These are phyloP conservation scores for Teinopalpus imperialis DNA, from an alignment of 2,888 invertebrate genomes.

Conservation along the genomic window DNA sequence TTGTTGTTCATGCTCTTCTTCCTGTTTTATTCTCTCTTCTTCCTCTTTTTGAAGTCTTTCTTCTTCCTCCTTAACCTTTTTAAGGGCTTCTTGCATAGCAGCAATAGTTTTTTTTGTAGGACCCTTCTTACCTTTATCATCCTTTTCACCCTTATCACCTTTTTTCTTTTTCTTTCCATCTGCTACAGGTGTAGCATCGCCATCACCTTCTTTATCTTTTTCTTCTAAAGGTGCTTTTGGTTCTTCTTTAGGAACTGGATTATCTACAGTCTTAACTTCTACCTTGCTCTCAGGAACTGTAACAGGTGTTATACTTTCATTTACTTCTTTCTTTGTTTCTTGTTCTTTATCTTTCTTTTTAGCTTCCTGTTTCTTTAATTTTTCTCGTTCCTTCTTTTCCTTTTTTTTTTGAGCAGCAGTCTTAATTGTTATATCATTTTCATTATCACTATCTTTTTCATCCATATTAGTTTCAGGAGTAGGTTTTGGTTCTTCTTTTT, in stretches of 20 bases:
- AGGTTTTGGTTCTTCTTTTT: constrained; percentile 58
- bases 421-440: constrained; percentile 85
- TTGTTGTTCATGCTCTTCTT: constrained; percentile 88
- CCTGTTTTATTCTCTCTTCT: constrained; percentile 88
- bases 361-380: constrained; percentile 87
- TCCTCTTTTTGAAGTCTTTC: constrained; percentile 88
- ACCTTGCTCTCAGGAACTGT: constrained; percentile 40
- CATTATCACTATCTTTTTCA: constrained; percentile 76
- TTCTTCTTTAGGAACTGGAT: constrained; percentile 61
- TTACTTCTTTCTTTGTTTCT: constrained; percentile 53
- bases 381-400: constrained; percentile 92
- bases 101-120: constrained; percentile 93
- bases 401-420: constrained; percentile 94
- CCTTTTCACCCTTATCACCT: constrained; percentile 77
- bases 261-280: constrained; percentile 44
- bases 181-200: constrained; percentile 50
- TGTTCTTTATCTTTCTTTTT: constrained; percentile 80
- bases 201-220: constrained; percentile 53
- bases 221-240: constrained; percentile 58
- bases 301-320: constrained; percentile 43
- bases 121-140: constrained; percentile 84
- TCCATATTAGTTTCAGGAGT: constrained; percentile 50
- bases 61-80: constrained; percentile 94
- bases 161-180: constrained; percentile 77
- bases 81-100: constrained; percentile 96